Evolutionary conservation across 2,797 vertebrate genomes (phyloP).

Genomic region (Rachycentron canadum): DNA sequence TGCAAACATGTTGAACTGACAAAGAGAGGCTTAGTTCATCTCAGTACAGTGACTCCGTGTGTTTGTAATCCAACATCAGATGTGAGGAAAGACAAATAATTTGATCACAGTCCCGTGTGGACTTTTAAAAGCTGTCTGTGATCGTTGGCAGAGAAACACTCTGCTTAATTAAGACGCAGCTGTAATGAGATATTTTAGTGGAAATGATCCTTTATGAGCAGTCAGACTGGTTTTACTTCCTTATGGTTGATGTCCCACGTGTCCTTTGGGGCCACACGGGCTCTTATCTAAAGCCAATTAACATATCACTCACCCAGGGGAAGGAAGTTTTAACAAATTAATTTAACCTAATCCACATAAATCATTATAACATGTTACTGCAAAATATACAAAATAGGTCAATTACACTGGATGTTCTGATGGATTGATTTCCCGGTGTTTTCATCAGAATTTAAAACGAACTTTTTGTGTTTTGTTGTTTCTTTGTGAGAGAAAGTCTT

Average conservation of each 20-base stretch:
- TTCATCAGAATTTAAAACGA: neutral
- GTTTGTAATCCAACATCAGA: neutral
- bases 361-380: too few relatives aligned
- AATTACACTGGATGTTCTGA: neutral
- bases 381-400: neutral
- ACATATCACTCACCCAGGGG: neutral
- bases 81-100: neutral
- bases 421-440: neutral
- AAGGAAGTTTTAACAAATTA: too few relatives aligned
- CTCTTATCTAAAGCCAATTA: conserved; percentile 48
- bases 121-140: neutral
- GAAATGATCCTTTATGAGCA: neutral
- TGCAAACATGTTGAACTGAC: neutral
- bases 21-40: neutral
- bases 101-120: neutral
- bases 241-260: neutral
- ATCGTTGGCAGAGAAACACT: neutral
- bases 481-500: neutral
- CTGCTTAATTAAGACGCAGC: neutral
- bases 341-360: too few relatives aligned
- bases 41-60: neutral
- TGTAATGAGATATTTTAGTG: neutral
- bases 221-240: neutral
- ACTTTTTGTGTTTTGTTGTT: too few relatives aligned
- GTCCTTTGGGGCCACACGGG: neutral